phyloP scores from a whole-genome alignment of 2,797 vertebrate species.

The Discoglossus pictus region DNA sequence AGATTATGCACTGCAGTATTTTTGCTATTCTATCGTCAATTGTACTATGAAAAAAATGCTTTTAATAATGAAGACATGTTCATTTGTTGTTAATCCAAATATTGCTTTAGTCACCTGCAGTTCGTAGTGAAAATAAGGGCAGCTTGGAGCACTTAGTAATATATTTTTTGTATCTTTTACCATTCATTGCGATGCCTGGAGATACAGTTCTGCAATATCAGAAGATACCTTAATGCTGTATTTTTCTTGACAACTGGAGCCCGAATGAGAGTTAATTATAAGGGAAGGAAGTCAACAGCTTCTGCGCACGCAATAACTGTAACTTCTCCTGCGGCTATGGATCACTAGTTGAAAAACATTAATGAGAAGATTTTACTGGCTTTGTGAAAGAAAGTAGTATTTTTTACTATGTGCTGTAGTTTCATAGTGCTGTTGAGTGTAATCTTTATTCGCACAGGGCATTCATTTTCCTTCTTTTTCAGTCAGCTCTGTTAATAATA shows the following conservation, averaged over 20 bases:
- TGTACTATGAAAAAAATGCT: too few relatives aligned
- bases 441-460: constrained; percentile 1
- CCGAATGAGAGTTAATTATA: constrained; percentile 16
- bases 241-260: constrained; percentile 1
- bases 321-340: neutral
- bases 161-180: neutral
- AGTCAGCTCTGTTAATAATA: neutral
- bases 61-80: too few relatives aligned
- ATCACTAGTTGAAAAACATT: constrained; percentile 3
- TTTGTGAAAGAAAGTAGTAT: neutral
- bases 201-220: constrained; percentile 4
- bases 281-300: constrained; percentile 5
- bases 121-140: neutral
- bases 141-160: constrained; percentile 5
- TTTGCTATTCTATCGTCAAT: too few relatives aligned
- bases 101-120: neutral
- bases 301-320: neutral
- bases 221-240: neutral
- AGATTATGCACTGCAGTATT: too few relatives aligned
- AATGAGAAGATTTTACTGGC: neutral
- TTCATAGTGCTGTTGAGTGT: neutral
- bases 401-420: neutral
- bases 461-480: neutral
- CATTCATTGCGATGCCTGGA: constrained; percentile 5
- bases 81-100: too few relatives aligned